These are phyloP conservation scores for Prunella strophiata DNA, from an alignment of 2,797 vertebrate genomes.

Conservation along the genomic window DNA sequence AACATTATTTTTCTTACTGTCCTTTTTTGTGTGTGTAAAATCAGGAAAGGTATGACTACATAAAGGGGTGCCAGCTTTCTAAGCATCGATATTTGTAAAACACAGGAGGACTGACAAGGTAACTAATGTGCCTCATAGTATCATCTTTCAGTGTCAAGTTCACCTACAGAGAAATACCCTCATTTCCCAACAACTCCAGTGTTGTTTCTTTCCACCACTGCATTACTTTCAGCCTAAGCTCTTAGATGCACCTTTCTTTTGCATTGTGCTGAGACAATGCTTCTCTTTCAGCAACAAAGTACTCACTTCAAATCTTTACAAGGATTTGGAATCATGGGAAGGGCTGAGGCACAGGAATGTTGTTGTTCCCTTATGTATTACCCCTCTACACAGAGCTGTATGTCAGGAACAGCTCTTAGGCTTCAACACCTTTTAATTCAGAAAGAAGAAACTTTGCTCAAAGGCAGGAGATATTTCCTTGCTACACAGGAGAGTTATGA, in stretches of 20 bases:
- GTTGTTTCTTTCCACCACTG: neutral
- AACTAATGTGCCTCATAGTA: neutral
- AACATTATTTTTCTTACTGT: neutral
- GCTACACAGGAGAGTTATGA: neutral
- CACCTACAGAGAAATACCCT: neutral
- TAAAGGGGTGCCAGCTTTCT: neutral
- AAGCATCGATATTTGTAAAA: neutral
- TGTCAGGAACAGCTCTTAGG: neutral
- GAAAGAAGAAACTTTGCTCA: neutral
- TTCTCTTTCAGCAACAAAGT: neutral
- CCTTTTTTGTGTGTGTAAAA: neutral
- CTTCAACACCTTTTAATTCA: neutral
- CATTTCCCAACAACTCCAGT: neutral
- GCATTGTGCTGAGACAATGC: neutral
- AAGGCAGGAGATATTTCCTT: neutral
- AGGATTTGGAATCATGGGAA: neutral
- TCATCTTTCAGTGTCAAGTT: neutral
- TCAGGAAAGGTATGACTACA: neutral
- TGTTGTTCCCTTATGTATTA: neutral
- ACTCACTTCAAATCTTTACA: neutral
- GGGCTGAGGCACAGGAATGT: neutral
- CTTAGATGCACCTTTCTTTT: neutral
- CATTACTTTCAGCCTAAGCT: neutral
- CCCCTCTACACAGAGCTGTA: neutral
- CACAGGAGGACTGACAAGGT: neutral